phyloP scores from a whole-genome alignment of 2,888 invertebrate genomes.

The Drosophila paucipuncta region DNA sequence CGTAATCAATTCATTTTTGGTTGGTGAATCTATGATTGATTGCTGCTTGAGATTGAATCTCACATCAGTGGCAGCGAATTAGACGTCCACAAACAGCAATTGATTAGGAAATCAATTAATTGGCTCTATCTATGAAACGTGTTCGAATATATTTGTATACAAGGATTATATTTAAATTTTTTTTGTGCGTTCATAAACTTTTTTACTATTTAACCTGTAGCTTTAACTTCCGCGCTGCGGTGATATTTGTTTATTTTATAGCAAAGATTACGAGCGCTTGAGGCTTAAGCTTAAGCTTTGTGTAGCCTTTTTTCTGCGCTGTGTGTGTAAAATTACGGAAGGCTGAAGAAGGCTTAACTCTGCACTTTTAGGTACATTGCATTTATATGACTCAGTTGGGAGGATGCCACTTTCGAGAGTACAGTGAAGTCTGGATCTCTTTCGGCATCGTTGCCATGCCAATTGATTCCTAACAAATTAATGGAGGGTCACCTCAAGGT shows the following conservation, averaged over 20 bases:
- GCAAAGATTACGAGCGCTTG: neutral
- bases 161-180: neutral
- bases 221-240: neutral
- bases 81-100: neutral
- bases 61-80: neutral
- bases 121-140: no score
- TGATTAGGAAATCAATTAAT: neutral
- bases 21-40: conserved; percentile 32
- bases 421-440: neutral
- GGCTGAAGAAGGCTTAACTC: neutral
- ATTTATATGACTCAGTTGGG: neutral
- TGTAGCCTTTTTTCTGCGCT: neutral
- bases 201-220: neutral
- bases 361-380: neutral
- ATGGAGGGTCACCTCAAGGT: conserved; percentile 1
- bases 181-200: neutral
- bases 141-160: neutral
- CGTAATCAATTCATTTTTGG: conserved; percentile 1
- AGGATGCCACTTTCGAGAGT: neutral
- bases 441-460: conserved; percentile 27
- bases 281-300: neutral
- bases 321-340: neutral
- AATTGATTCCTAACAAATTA: conserved; percentile 19
- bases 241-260: neutral
- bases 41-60: neutral